A percentile compares a stretch with the other conserved stretches of the same genome.
Evolutionary conservation across 2,113 vertebrate genomes (phyloP).

Genomic region (Menura novaehollandiae): DNA sequence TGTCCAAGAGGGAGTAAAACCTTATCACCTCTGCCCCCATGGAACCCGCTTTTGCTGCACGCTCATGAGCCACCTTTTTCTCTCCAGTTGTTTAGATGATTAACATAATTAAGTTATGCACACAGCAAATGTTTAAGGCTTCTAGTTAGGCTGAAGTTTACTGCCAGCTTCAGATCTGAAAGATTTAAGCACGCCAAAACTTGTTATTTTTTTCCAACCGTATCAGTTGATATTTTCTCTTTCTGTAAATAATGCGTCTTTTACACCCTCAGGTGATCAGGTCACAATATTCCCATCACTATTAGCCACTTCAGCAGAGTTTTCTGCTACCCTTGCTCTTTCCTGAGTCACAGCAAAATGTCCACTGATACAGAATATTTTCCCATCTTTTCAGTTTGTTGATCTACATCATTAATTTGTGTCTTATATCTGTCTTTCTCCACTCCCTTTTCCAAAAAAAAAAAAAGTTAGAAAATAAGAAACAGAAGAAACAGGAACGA

Average conservation of each 20-base stretch:
- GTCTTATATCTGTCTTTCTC: background rate
- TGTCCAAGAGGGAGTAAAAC: conserved; percentile 52
- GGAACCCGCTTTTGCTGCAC: background rate
- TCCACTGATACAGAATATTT: background rate
- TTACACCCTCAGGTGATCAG: accelerated
- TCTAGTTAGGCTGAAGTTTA: background rate
- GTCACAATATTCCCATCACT: background rate
- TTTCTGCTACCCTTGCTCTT: background rate
- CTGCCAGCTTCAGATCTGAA: background rate
- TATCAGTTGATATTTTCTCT: background rate
- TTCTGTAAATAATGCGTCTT: background rate
- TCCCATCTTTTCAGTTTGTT: background rate
- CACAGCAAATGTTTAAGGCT: background rate
- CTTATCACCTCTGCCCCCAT: conserved; percentile 45
- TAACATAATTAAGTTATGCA: conserved; percentile 41
- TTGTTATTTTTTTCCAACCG: accelerated
- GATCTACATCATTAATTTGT: background rate
- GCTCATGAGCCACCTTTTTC: background rate
- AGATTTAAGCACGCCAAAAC: background rate
- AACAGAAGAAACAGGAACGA: background rate
- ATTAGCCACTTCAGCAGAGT: background rate
- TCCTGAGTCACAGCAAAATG: background rate
- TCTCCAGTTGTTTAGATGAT: conserved; percentile 36
- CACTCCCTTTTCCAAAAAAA: background rate
- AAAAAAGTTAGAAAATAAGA: background rate